Evolutionary conservation across 92 coral and sea anemone genomes (phyloP), one percentile per base, ranked within the genome.

Genomic region (Zoanthus sansibaricus): DNA sequence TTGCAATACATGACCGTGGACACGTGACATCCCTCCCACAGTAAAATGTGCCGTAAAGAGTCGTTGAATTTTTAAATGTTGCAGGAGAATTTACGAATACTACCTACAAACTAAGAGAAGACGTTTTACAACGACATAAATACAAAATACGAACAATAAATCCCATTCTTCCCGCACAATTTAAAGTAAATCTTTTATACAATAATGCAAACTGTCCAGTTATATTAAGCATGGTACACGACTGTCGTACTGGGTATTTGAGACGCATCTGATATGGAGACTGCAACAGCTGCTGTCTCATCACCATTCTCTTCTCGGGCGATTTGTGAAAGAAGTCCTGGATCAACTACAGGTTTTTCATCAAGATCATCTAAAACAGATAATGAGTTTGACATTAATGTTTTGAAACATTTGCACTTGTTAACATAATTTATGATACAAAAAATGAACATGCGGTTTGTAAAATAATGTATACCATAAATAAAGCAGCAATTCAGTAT

Each of bases 341-440:
- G 90, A 42, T 92, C 93, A 69, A 94, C 83, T 6, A 89, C 91
- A 18, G 94, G 90, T 82, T 94, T 94, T 54, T 84, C 84, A 16
- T 88, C 88, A 16, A 93, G 79, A 7, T 84, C 94, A 21, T 30
- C 90, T 80, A 69, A 45, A 80, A 80, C 37, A 21, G 52, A 12
- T 1, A 13, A 45, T 62, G 17, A 30, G 46, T 9, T 30, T 1
- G 17, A 30, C 20, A 30, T 11, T 16, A 33, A 69, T 7, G 10
- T 69, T 69, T 20, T 7, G 37, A 11, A 32, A 33, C 12, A 15
- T 2, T 69, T 61, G 9, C 17, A 69, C 1, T 37, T 37, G 4
- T 4, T 37, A 4, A 37, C 2, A 37, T 37, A 25, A 25, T 37
- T 37, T 37, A 37, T 37, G 42, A 37, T 37, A 4, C 42, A 37